Evolutionary conservation across 2,888 invertebrate species (phyloP).

Genomic region (Diplazon laetatorius): DNA sequence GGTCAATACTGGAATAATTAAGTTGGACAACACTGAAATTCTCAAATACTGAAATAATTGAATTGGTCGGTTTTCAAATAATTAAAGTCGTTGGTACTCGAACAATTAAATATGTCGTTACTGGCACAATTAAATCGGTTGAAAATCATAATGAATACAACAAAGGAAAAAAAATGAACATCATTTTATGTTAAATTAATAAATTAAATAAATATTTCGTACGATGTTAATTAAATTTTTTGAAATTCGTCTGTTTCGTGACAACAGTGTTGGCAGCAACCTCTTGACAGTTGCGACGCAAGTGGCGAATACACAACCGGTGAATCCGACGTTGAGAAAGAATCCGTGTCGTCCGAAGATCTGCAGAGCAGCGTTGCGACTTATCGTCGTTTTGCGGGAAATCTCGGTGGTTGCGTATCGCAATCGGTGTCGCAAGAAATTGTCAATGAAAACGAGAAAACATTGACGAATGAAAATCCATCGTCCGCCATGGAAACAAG

Average conservation of each 20-base stretch:
- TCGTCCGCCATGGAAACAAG: slow-evolving; percentile 70
- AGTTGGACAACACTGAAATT: no score
- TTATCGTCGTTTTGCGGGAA: slow-evolving; percentile 83
- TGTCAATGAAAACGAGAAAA: slow-evolving; percentile 78
- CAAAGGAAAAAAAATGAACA: no score
- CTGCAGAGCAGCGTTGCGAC: slow-evolving; percentile 89
- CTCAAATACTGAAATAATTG: no score
- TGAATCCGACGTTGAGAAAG: slow-evolving; percentile 87
- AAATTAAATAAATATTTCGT: no score
- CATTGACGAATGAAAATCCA: slow-evolving; percentile 73
- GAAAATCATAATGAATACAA: no score
- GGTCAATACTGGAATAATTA: no score
- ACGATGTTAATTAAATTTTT: neutral
- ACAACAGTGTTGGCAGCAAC: slow-evolving; percentile 80
- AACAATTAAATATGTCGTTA: no score
- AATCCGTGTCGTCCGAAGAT: slow-evolving; percentile 90
- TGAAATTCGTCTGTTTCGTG: no score
- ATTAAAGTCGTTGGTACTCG: no score
- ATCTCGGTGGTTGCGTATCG: slow-evolving; percentile 71
- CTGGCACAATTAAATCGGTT: no score
- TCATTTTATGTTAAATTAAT: no score
- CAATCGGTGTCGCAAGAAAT: slow-evolving; percentile 80
- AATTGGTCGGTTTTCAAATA: no score
- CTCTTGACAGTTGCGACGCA: slow-evolving; percentile 92
- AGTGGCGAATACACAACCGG: slow-evolving; percentile 94